Conservation (phyloP, 1,140 invertebrate species). For the Apis dorsata region DNA sequence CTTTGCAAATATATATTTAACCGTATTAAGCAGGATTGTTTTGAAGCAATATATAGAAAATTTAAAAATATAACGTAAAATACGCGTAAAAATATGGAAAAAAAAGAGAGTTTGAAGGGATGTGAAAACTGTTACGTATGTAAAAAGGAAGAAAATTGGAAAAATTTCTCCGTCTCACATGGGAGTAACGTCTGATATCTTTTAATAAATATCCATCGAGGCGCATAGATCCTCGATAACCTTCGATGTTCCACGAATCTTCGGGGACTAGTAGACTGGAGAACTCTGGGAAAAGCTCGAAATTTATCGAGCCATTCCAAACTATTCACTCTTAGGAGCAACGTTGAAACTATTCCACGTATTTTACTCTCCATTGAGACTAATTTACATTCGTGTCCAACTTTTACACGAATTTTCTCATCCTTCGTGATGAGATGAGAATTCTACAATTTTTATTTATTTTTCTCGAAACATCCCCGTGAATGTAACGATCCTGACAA, state of each 20-base stretch:
- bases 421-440: no score
- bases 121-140: rapidly evolving
- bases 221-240: not conserved
- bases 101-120: not conserved
- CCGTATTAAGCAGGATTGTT: no score
- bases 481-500: not conserved
- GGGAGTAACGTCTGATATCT: not conserved
- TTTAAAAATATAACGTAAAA: not conserved
- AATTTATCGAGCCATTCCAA: not conserved
- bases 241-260: not conserved
- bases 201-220: not conserved
- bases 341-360: not conserved
- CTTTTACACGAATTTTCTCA: no score
- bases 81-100: not conserved
- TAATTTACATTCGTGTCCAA: not conserved
- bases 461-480: no score
- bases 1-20: no score
- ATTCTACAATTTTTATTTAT: no score
- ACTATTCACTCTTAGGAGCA: not conserved
- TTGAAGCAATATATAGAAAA: no score
- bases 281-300: not conserved
- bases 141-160: not conserved
- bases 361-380: not conserved
- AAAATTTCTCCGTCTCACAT: not conserved
- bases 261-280: not conserved